Evolutionary conservation across 2,888 invertebrate species (phyloP).

Genomic region (Ectemnius cavifrons): DNA sequence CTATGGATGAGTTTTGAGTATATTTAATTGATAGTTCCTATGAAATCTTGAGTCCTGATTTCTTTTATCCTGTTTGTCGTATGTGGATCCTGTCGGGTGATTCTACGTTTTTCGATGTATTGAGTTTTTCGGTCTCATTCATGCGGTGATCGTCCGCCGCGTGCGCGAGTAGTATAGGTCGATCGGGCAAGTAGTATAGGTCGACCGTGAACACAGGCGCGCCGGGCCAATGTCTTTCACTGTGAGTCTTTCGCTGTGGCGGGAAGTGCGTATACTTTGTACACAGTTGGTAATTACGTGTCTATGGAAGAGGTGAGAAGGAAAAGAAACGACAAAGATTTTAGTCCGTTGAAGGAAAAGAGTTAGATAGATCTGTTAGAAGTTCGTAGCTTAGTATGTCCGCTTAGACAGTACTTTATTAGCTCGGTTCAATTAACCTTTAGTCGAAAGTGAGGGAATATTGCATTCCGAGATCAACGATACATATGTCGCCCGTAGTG

Average conservation of each 20-base stretch:
- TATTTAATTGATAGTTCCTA: too few relatives aligned
- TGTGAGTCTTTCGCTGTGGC: neutral
- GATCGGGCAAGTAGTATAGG: neutral
- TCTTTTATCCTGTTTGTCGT: too few relatives aligned
- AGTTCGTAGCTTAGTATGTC: slow-evolving; percentile 21
- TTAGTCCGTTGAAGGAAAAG: slow-evolving; percentile 9
- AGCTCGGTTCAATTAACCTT: slow-evolving; percentile 13
- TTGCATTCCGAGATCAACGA: neutral
- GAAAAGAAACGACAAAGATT: neutral
- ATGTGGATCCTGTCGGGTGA: too few relatives aligned
- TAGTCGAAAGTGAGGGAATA: slow-evolving; percentile 12
- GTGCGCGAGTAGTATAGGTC: too few relatives aligned
- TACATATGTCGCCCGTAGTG: slow-evolving; percentile 34
- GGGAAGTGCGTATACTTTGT: neutral
- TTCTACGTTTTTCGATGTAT: too few relatives aligned
- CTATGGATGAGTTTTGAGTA: too few relatives aligned
- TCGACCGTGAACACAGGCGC: neutral
- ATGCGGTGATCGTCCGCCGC: too few relatives aligned
- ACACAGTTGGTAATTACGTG: neutral
- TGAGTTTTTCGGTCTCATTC: too few relatives aligned
- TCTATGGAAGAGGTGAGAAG: slow-evolving; percentile 2
- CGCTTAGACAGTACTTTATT: slow-evolving; percentile 13
- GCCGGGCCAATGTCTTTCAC: slow-evolving; percentile 31
- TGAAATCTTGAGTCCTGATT: too few relatives aligned
- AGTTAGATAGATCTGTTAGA: slow-evolving; percentile 16